phyloP scores from a whole-genome alignment of 2,113 vertebrate species.

The Cryptotis parvus region DNA sequence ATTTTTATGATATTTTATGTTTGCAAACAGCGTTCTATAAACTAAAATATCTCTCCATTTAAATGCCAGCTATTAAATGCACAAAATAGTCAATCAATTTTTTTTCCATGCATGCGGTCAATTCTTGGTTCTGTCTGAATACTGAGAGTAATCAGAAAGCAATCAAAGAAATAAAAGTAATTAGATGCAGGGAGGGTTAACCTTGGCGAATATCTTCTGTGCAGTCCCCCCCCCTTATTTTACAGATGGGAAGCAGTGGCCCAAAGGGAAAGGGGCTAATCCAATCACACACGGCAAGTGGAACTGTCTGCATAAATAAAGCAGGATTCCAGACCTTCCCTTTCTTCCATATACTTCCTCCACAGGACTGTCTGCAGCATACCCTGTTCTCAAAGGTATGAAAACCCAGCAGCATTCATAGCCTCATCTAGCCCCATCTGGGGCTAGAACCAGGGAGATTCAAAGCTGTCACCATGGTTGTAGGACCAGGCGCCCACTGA shows the following conservation, averaged over 20 bases:
- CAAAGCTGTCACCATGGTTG: neutral
- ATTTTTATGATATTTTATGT: slow-evolving; percentile 78
- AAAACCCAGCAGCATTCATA: neutral
- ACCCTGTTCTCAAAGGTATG: neutral
- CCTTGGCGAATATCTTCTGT: neutral
- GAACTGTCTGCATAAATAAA: neutral
- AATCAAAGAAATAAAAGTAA: slow-evolving; percentile 34
- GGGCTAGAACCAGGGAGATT: neutral
- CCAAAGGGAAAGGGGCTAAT: neutral
- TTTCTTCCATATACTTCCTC: no score
- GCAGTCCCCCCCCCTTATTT: neutral
- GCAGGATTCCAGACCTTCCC: neutral
- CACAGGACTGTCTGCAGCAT: neutral
- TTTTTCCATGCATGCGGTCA: neutral
- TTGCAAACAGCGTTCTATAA: slow-evolving; percentile 79
- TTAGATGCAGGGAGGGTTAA: neutral
- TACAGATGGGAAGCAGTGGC: neutral
- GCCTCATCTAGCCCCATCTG: no score
- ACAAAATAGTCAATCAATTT: slow-evolving; percentile 77
- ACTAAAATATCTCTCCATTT: slow-evolving; percentile 75
- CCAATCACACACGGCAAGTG: neutral
- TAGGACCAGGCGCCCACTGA: neutral
- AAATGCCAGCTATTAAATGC: slow-evolving; percentile 78
- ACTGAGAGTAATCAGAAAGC: neutral
- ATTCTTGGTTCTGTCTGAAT: slow-evolving; percentile 66